Evolutionary conservation across 1,140 invertebrate genomes (phyloP).

Genomic region (Macrosteles quadrilineatus): DNA sequence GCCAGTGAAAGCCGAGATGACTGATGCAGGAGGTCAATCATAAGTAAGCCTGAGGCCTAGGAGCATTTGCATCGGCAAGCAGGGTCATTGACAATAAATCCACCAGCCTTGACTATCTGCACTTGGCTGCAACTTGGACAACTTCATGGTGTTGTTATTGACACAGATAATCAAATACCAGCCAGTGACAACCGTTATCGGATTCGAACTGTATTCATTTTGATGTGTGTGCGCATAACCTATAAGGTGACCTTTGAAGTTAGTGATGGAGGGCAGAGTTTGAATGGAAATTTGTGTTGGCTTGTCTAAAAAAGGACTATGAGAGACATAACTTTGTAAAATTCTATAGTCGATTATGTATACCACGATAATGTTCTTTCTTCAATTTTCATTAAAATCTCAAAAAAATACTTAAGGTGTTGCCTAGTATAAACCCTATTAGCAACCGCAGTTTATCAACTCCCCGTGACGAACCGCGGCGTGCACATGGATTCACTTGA

Average conservation of each 20-base stretch:
- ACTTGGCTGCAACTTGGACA: background rate
- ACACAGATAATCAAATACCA: conserved; percentile 1
- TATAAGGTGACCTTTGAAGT: too few relatives aligned
- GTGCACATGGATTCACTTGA: background rate
- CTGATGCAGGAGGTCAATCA: background rate
- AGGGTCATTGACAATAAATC: conserved; percentile 3
- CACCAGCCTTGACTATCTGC: background rate
- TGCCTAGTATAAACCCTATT: conserved; percentile 2
- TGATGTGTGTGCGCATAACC: too few relatives aligned
- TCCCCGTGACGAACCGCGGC: background rate
- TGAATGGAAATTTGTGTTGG: too few relatives aligned
- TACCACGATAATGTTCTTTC: too few relatives aligned
- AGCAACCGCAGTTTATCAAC: background rate
- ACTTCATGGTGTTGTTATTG: background rate
- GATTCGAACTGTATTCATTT: too few relatives aligned
- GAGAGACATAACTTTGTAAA: too few relatives aligned
- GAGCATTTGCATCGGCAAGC: conserved; percentile 5
- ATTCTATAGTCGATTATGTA: too few relatives aligned
- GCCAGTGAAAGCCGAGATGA: conserved; percentile 15
- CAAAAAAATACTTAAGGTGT: too few relatives aligned
- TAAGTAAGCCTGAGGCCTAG: background rate
- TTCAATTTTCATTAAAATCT: too few relatives aligned
- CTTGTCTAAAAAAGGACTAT: too few relatives aligned
- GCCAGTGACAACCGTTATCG: too few relatives aligned
- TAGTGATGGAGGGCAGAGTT: too few relatives aligned